Evolutionary conservation across 2,113 vertebrate species (phyloP).

Genomic region (Aythya baeri): DNA sequence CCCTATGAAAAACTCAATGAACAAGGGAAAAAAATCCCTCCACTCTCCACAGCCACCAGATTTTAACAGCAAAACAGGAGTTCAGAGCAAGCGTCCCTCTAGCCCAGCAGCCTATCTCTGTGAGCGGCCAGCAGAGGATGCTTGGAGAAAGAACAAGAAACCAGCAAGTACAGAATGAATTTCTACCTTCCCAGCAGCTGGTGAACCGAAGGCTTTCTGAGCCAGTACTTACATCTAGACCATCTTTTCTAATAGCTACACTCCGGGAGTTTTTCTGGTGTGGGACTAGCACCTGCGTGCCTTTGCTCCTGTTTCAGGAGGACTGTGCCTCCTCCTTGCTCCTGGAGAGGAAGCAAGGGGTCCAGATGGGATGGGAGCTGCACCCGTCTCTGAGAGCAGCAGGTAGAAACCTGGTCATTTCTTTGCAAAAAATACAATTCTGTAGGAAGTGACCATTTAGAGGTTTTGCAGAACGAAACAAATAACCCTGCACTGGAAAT

Average conservation of each 20-base stretch:
- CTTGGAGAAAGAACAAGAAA: conserved; percentile 53
- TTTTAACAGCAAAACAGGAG: background rate
- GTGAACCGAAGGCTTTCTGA: background rate
- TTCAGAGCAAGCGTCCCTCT: background rate
- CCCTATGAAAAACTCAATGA: background rate
- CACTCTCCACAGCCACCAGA: background rate
- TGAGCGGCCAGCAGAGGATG: conserved; percentile 62
- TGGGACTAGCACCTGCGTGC: accelerated
- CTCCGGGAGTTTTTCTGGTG: background rate
- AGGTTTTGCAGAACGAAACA: background rate
- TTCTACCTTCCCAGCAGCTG: background rate
- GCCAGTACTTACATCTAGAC: background rate
- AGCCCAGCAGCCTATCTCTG: background rate
- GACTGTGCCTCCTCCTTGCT: background rate
- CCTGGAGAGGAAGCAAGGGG: background rate
- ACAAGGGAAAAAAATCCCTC: background rate
- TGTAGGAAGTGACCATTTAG: background rate
- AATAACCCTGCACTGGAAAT: background rate
- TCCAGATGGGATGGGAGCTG: background rate
- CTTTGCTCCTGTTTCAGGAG: background rate
- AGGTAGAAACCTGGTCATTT: background rate
- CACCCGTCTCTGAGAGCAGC: background rate
- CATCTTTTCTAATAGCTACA: background rate
- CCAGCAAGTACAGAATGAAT: background rate
- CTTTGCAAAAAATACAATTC: background rate